These are phyloP conservation scores for Mobula hypostoma DNA, from an alignment of 2,113 vertebrate genomes.

Conservation along the genomic window DNA sequence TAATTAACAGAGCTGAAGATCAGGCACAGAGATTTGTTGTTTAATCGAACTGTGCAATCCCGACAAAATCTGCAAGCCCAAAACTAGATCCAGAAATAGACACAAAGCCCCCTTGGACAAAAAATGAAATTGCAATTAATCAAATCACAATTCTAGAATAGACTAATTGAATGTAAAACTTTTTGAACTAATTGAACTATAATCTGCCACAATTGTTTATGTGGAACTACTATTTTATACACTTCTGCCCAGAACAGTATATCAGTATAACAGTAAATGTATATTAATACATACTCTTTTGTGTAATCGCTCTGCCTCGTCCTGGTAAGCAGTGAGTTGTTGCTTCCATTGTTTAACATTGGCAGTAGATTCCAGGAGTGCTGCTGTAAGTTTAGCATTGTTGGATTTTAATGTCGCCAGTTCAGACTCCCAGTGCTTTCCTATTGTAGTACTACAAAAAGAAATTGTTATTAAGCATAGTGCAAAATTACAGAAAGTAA, in stretches of 20 bases:
- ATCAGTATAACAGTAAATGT: no score
- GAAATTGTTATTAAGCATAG: conserved; percentile 15
- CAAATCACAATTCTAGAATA: neutral
- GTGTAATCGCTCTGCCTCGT: conserved; percentile 94
- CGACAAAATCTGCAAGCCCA: neutral
- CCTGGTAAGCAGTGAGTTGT: conserved; percentile 91
- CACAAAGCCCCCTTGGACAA: neutral
- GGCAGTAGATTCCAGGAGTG: conserved; percentile 93
- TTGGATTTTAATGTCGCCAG: conserved; percentile 93
- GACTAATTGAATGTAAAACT: neutral
- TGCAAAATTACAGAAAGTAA: neutral
- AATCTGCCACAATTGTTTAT: neutral
- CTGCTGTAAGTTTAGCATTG: conserved; percentile 93
- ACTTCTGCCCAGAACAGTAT: neutral
- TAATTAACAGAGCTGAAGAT: neutral
- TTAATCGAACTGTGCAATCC: neutral
- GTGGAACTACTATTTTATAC: neutral
- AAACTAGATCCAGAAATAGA: neutral
- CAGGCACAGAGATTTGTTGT: neutral
- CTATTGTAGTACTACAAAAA: conserved; percentile 67
- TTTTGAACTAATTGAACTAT: neutral
- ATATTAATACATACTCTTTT: conserved; percentile 70
- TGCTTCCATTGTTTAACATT: conserved; percentile 99
- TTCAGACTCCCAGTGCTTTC: conserved; percentile 97
- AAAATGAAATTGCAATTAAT: neutral